Percentiles rank a stretch among this genome's conserved stretches.
Evolutionary conservation across 2,888 invertebrate species (phyloP).

Genomic region (Acanthacorydalis orientalis): DNA sequence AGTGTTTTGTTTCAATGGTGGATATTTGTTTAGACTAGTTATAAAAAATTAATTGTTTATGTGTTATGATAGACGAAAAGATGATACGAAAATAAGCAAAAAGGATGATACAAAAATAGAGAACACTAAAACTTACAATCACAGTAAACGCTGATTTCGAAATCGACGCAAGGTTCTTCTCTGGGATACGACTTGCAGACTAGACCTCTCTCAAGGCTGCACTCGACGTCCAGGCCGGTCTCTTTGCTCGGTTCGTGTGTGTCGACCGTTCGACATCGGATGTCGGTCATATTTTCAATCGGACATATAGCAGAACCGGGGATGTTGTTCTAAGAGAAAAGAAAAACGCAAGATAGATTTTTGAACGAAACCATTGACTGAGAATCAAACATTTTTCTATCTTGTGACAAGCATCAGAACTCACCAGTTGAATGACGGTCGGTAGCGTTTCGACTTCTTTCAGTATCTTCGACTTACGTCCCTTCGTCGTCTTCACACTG

Average conservation of each 20-base stretch:
- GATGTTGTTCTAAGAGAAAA: conserved; percentile 22
- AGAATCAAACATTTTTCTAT: not conserved
- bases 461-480: conserved; percentile 19
- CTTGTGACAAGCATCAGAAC: conserved; percentile 8
- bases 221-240: conserved; percentile 58
- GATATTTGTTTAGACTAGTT: too few relatives aligned
- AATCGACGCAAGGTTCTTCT: conserved; percentile 49
- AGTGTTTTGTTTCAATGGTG: too few relatives aligned
- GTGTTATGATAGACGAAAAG: too few relatives aligned
- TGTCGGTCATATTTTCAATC: conserved; percentile 43
- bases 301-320: conserved; percentile 37
- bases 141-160: conserved; percentile 66
- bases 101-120: conserved; percentile 10
- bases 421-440: conserved; percentile 32
- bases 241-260: conserved; percentile 44
- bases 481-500: conserved; percentile 16
- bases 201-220: conserved; percentile 56
- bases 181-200: conserved; percentile 32
- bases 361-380: not conserved
- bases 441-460: conserved; percentile 43
- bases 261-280: conserved; percentile 57
- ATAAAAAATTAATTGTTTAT: too few relatives aligned
- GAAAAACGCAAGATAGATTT: not conserved
- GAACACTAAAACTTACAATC: conserved; percentile 28
- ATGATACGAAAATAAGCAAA: too few relatives aligned